Evolutionary conservation across 2,888 invertebrate genomes (phyloP).

Genomic region (Drosophila lutescens): DNA sequence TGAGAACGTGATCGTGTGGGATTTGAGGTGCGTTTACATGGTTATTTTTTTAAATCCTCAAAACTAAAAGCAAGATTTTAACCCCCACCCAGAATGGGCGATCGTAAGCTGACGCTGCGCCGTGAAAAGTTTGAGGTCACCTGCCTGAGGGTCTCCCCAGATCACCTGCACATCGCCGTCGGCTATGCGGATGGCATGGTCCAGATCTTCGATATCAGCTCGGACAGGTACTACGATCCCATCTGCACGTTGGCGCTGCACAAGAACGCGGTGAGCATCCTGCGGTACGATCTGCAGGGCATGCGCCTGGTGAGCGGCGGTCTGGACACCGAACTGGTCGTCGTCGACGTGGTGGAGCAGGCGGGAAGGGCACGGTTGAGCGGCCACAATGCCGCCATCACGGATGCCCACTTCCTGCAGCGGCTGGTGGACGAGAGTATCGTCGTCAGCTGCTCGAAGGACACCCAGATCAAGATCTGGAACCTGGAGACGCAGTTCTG

Average conservation of each 20-base stretch:
- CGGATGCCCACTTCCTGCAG: slow-evolving; percentile 91
- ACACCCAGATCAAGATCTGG: slow-evolving; percentile 98
- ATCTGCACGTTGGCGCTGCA: slow-evolving; percentile 91
- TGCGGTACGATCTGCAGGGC: slow-evolving; percentile 93
- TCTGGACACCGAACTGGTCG: slow-evolving; percentile 95
- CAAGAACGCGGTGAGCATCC: slow-evolving; percentile 91
- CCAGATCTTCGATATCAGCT: slow-evolving; percentile 91
- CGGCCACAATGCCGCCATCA: slow-evolving; percentile 96
- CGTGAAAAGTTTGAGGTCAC: slow-evolving; percentile 94
- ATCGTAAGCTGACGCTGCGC: slow-evolving; percentile 90
- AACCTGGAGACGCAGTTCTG: slow-evolving; percentile 97
- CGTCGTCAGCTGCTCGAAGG: slow-evolving; percentile 94
- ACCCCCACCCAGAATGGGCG: slow-evolving; percentile 78
- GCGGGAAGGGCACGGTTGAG: slow-evolving; percentile 94
- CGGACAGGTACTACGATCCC: slow-evolving; percentile 86
- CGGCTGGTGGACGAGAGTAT: slow-evolving; percentile 84
- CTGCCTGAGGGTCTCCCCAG: slow-evolving; percentile 90
- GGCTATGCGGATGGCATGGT: slow-evolving; percentile 96
- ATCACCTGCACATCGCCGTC: slow-evolving; percentile 92
- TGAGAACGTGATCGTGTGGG: slow-evolving; percentile 97
- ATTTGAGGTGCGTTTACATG: slow-evolving; percentile 89
- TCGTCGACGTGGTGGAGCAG: slow-evolving; percentile 97
- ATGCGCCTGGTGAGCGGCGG: slow-evolving; percentile 94
- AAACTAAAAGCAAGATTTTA: slow-evolving; percentile 9
- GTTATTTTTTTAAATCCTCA: background rate